Evolutionary conservation across 1,140 invertebrate species (phyloP).

Genomic region (Penaeus chinensis): DNA sequence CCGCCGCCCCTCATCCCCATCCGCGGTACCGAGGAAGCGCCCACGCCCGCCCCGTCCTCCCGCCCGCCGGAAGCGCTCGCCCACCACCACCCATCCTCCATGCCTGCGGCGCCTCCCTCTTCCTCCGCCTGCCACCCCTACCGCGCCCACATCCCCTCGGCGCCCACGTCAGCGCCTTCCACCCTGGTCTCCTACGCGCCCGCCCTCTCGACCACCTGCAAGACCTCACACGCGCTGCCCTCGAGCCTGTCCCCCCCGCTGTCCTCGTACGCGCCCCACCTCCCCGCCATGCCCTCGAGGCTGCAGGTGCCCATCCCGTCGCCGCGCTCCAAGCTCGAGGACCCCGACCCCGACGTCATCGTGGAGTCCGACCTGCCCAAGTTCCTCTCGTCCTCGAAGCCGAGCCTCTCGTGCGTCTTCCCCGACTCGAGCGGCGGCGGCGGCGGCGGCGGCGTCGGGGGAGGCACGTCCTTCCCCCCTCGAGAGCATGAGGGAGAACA

Average conservation of each 20-base stretch:
- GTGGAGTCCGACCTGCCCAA: conserved; percentile 16
- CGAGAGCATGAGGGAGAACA: conserved; percentile 58
- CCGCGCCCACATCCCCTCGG: too few relatives aligned
- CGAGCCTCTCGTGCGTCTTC: background rate
- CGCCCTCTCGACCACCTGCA: too few relatives aligned
- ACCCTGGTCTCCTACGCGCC: too few relatives aligned
- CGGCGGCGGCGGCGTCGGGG: background rate
- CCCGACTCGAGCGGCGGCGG: background rate
- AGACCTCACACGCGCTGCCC: too few relatives aligned
- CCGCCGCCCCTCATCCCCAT: conserved; percentile 51
- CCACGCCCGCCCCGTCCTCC: background rate
- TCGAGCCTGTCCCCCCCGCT: too few relatives aligned
- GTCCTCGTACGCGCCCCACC: too few relatives aligned
- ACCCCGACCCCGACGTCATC: conserved; percentile 31
- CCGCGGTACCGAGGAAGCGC: conserved; percentile 20
- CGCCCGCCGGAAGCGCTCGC: too few relatives aligned
- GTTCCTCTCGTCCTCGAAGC: background rate
- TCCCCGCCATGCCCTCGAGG: background rate
- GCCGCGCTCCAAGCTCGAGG: conserved; percentile 12
- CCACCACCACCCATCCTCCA: background rate
- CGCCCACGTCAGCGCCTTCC: too few relatives aligned
- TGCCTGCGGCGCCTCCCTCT: background rate
- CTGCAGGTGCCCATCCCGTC: background rate
- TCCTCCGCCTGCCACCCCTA: background rate
- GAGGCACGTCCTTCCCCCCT: conserved; percentile 31